Evolutionary conservation across 2,888 invertebrate genomes (phyloP).

Genomic region (Nowickia ferox): DNA sequence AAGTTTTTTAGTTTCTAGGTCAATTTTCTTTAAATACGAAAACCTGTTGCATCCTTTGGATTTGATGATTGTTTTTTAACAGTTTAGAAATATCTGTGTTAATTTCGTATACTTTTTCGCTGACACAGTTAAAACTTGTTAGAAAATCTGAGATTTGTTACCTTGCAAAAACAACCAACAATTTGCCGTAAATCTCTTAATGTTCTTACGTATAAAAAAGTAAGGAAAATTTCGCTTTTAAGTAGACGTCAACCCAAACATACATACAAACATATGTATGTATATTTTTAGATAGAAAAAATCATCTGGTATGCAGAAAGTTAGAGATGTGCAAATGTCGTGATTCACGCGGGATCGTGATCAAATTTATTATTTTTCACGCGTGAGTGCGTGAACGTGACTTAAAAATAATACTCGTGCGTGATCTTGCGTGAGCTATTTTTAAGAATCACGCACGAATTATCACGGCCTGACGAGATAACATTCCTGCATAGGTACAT

Average conservation of each 20-base stretch:
- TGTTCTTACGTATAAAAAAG: too few species aligned
- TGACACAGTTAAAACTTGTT: conserved; percentile 50
- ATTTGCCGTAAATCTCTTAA: background rate
- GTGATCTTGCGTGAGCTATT: too few species aligned
- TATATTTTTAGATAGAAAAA: background rate
- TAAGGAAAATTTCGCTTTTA: background rate
- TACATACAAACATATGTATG: background rate
- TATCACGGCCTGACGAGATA: too few species aligned
- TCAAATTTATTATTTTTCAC: too few species aligned
- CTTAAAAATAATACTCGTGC: too few species aligned
- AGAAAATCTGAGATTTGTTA: conserved; percentile 19
- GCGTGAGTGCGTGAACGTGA: too few species aligned
- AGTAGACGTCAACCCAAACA: background rate
- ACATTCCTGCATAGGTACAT: too few species aligned
- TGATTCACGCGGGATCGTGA: too few species aligned
- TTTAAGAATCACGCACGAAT: too few species aligned
- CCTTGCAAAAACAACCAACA: too few species aligned
- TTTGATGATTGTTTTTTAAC: conserved; percentile 1
- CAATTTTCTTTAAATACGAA: conserved; percentile 18
- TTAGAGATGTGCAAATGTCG: too few species aligned
- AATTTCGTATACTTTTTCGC: conserved; percentile 28
- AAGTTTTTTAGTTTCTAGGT: conserved; percentile 23
- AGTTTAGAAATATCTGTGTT: background rate
- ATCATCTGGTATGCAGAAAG: too few species aligned
- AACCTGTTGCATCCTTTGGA: conserved; percentile 32